Evolutionary conservation across 2,888 invertebrate species (phyloP), one percentile per base, ranked within the genome.

Genomic region (Aleiodes testaceus): DNA sequence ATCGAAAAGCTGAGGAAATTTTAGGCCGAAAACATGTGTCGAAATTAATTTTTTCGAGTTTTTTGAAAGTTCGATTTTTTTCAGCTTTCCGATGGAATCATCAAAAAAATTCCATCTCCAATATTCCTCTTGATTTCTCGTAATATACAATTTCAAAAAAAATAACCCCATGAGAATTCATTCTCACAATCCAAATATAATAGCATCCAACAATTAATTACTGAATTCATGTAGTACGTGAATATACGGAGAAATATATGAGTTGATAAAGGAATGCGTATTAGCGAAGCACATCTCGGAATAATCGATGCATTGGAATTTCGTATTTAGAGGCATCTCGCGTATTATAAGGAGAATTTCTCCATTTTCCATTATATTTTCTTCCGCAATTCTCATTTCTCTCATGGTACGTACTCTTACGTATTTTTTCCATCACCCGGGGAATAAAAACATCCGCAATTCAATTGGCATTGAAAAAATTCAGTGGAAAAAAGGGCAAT

Each of bases 251-350:
- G 52, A 52, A 52, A 52, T 52, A 52, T 52, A 52, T 52, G 16
- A 52, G 52, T 52, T 52, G 52, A 52, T 52, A 66, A 66, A 44
- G 77, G 78, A 82, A 81, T 81, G 80, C 76, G 77, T 78, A 83
- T 83, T 79, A 80, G 78, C 75, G 79, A 16, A 52, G 76, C 75
- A 81, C 78, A 81, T 78, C 75, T 77, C 68, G 77, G 18, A 80
- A 82, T 82, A 83, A 82, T 83, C 82, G 79, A 82, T 79, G 70
- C 69, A 71, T 70, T 74, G 77, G 77, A 74, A 80, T 80, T 75
- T 73, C 77, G 72, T 76, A 79, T 77, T 81, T 80, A 78, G 78
- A 80, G 78, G 77, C 76, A 81, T 78, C 73, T 76, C 75, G 73
- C 74, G 75, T 79, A 80, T 80, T 78, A 81, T 77, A 77, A 79